Evolutionary conservation across 2,888 invertebrate species (phyloP).

Genomic region (Nycteola revayana): DNA sequence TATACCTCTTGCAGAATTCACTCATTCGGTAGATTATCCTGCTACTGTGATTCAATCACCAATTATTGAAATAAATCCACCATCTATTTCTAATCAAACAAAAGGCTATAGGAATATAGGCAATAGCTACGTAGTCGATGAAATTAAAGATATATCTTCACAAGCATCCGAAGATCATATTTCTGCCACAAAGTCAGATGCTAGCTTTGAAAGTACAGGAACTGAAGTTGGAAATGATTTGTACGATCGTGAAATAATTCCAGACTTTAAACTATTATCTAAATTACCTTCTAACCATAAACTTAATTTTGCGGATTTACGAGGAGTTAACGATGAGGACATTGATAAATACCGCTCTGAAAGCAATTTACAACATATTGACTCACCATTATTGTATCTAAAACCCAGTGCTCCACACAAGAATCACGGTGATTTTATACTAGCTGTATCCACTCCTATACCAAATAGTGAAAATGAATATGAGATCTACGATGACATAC

Average conservation of each 20-base stretch:
- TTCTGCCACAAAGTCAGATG: constrained; percentile 65
- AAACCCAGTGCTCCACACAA: constrained; percentile 80
- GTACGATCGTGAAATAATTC: constrained; percentile 52
- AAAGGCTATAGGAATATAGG: constrained; percentile 68
- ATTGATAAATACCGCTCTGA: constrained; percentile 72
- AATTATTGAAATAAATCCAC: constrained; percentile 81
- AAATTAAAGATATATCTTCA: constrained; percentile 75
- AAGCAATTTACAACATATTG: constrained; percentile 75
- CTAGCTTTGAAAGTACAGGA: constrained; percentile 72
- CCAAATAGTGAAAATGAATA: constrained; percentile 53
- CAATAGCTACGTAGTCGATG: constrained; percentile 60
- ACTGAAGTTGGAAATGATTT: constrained; percentile 59
- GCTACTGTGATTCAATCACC: constrained; percentile 87
- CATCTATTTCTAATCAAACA: constrained; percentile 53
- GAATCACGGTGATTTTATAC: constrained; percentile 67
- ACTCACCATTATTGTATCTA: constrained; percentile 81
- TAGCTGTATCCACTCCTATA: constrained; percentile 49
- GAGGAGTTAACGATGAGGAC: constrained; percentile 67
- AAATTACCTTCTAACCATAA: constrained; percentile 55
- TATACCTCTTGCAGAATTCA: constrained; percentile 85
- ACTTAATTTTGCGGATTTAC: constrained; percentile 62
- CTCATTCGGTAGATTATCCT: constrained; percentile 88
- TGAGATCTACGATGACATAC: constrained; percentile 68
- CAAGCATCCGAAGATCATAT: constrained; percentile 76
- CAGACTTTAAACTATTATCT: constrained; percentile 45